These are phyloP conservation scores for Temnothorax unifasciatus DNA, from an alignment of 2,888 invertebrate species.

Conservation along the genomic window DNA sequence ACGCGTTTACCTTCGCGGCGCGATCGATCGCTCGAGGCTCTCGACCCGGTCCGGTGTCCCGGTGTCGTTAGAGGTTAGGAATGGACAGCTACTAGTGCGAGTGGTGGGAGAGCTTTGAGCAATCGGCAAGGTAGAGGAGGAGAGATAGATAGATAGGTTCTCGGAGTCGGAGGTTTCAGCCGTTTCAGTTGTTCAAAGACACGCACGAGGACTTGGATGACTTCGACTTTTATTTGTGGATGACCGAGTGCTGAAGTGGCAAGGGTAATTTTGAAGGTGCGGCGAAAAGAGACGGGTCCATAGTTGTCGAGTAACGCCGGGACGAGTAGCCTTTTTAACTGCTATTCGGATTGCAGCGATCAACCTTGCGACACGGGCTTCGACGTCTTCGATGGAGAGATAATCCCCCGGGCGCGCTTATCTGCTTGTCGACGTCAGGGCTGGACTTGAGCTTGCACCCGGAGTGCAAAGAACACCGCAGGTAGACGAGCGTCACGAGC, in stretches of 20 bases:
- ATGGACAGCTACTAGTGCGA: background rate
- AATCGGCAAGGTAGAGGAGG: background rate
- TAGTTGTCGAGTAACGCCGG: background rate
- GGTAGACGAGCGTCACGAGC: no score
- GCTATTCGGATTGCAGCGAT: background rate
- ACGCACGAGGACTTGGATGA: background rate
- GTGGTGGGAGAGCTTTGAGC: background rate
- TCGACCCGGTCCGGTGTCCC: background rate
- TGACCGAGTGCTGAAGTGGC: background rate
- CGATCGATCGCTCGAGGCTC: background rate
- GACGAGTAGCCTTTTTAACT: background rate
- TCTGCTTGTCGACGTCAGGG: background rate
- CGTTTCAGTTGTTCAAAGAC: background rate
- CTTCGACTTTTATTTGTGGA: background rate
- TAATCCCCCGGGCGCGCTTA: background rate
- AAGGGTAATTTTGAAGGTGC: background rate
- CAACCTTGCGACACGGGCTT: background rate
- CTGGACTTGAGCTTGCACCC: background rate
- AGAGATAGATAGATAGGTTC: background rate
- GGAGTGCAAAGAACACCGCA: background rate
- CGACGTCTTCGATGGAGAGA: background rate
- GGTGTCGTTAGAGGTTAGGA: constrained; percentile 9
- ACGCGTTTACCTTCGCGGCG: background rate
- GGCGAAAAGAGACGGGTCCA: background rate
- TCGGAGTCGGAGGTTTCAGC: background rate